phyloP scores from a whole-genome alignment of 2,113 vertebrate genomes.

The Ranitomeya variabilis region DNA sequence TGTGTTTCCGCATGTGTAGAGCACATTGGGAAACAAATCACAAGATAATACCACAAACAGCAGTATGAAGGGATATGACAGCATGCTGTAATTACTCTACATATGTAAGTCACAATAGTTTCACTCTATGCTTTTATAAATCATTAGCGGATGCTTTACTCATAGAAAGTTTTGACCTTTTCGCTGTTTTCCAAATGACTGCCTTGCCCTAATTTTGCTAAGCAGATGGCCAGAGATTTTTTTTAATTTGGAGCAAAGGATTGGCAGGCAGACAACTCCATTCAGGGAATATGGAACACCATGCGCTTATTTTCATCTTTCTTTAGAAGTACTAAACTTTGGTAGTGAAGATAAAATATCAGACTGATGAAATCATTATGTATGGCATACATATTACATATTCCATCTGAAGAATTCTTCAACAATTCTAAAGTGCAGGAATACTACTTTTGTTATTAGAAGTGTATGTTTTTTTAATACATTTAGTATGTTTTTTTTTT shows the following conservation, averaged over 20 bases:
- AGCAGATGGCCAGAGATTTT: constrained; percentile 42
- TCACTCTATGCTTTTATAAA: constrained; percentile 14
- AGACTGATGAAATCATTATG: not conserved
- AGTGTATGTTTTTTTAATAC: too few relatives aligned
- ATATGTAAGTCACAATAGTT: constrained; percentile 22
- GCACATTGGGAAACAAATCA: not conserved
- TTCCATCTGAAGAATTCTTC: not conserved
- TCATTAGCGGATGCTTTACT: constrained; percentile 30
- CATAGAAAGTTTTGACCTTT: constrained; percentile 42
- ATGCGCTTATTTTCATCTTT: not conserved
- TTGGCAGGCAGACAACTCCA: constrained; percentile 39
- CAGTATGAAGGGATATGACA: not conserved
- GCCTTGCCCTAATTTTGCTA: constrained; percentile 41
- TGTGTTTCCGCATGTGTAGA: not conserved
- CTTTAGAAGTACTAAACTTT: not conserved
- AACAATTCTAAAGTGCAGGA: too few relatives aligned
- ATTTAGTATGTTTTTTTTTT: too few relatives aligned
- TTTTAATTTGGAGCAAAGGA: not conserved
- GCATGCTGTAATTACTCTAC: constrained; percentile 5
- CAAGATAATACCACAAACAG: not conserved
- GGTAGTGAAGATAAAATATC: not conserved
- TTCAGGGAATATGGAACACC: constrained; percentile 35
- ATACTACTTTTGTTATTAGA: too few relatives aligned
- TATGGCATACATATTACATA: not conserved
- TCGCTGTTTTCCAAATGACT: constrained; percentile 46